Evolutionary conservation across 2,113 vertebrate species (phyloP), one percentile per base, ranked within the genome.

Genomic region (Aviceda subcristata): DNA sequence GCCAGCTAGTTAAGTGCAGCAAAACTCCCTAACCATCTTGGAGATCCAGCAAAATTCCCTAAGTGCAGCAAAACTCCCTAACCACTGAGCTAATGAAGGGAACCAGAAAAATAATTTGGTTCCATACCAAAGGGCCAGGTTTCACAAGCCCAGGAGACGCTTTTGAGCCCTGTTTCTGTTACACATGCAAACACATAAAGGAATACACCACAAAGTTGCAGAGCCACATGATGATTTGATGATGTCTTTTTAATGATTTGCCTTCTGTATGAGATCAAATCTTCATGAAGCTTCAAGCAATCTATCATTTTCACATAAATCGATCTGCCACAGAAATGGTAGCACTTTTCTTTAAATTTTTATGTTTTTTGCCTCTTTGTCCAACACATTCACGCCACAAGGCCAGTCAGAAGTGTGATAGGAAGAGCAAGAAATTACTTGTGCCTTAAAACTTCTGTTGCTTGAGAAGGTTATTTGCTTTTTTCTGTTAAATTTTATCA

Each of bases 191-290:
- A 78, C 27, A 36, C 27, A 60, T 13, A 74, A 50, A 82, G 26
- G 10, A 90, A 79, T 60, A 64, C 12, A 20, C 39, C 63, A 43
- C 10, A 62, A 79, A 73, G 50, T 5, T 76, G 23, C 60, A 26
- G 29, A 81, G 43, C 27, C 48, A 51, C 12, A 18, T 32, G 39
- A 68, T 79, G 34, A 53, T 63, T 86, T 73, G 11, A 56, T 76
- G 88, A 92, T 86, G 21, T 38, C 43, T 88, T 91, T 95, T 94
- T 88, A 91, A 94, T 89, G 66, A 30, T 46, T 89, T 86, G 48
- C 32, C 38, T 62, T 82, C 48, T 36, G 27, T 48, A 64, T 10
- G 30, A 88, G 39, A 90, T 50, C 17, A 75, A 93, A 90, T 56
- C n/a, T 90, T 71, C 66, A 59, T 2, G 11, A 75, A 13, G 50